Percentiles rank a stretch among this genome's conserved stretches.
phyloP scores from a whole-genome alignment of 2,113 vertebrate species.

The Platichthys flesus region DNA sequence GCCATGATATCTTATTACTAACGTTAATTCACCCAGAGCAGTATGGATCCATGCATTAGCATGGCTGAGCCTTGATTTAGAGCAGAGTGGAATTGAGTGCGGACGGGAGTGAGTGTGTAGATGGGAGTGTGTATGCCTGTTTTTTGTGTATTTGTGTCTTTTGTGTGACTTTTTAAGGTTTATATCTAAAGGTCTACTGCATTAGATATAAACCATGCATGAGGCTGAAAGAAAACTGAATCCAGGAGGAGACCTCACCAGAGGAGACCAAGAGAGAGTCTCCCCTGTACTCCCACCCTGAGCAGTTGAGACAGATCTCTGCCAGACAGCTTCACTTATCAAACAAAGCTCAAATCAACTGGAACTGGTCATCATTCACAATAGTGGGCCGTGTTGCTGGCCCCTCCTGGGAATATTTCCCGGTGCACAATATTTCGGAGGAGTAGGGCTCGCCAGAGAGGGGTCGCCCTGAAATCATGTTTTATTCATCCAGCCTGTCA shows the following conservation, averaged over 20 bases:
- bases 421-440: conserved; percentile 57
- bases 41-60: conserved; percentile 92
- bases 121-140: conserved; percentile 22
- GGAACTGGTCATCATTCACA: conserved; percentile 56
- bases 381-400: conserved; percentile 39
- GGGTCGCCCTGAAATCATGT: conserved; percentile 56
- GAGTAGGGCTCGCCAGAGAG: conserved; percentile 42
- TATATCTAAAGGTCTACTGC: conserved; percentile 1
- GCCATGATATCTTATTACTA: conserved; percentile 99
- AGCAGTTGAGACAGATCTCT: conserved; percentile 27
- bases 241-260: background rate
- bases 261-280: background rate
- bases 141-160: background rate
- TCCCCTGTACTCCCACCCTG: conserved; percentile 8
- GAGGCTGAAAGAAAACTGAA: background rate
- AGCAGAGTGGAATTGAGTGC: conserved; percentile 61
- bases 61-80: conserved; percentile 81
- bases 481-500: conserved; percentile 72
- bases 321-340: conserved; percentile 37
- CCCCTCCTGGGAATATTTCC: conserved; percentile 58
- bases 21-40: conserved; percentile 97
- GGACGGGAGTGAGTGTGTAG: conserved; percentile 34
- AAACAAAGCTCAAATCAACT: conserved; percentile 41
- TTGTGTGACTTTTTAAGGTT: conserved; percentile 2
- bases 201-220: background rate